phyloP scores from a whole-genome alignment of 2,113 vertebrate genomes.

The Oplegnathus fasciatus region DNA sequence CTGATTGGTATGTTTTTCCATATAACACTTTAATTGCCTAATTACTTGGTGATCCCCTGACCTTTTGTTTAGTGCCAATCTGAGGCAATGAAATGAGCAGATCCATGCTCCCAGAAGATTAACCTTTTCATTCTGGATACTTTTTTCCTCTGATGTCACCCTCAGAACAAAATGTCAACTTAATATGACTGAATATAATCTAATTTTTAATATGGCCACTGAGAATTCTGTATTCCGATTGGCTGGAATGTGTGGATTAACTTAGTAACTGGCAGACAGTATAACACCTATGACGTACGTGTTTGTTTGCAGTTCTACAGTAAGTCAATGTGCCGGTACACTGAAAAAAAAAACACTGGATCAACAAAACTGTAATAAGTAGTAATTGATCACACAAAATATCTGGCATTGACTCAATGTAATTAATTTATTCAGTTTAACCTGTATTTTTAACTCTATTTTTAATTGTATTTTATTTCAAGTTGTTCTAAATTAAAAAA shows the following conservation, averaged over 20 bases:
- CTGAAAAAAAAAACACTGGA: too few species aligned
- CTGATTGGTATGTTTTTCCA: background rate
- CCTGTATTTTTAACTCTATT: too few species aligned
- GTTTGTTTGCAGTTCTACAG: background rate
- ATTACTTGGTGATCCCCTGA: background rate
- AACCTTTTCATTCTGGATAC: background rate
- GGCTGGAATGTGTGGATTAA: background rate
- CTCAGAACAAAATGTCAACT: background rate
- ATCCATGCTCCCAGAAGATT: background rate
- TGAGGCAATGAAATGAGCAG: background rate
- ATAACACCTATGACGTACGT: background rate
- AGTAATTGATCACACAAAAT: too few species aligned
- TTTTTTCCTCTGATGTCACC: background rate
- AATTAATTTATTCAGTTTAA: too few species aligned
- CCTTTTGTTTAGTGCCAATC: background rate
- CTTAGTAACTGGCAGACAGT: background rate
- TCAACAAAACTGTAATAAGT: too few species aligned
- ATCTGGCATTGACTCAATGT: too few species aligned
- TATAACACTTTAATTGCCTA: background rate
- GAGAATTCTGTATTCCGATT: background rate
- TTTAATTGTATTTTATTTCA: too few species aligned
- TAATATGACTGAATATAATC: background rate
- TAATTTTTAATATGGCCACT: background rate
- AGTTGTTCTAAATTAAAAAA: too few species aligned
- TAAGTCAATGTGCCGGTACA: too few species aligned